phyloP scores from a whole-genome alignment of 2,888 invertebrate genomes.

The Drosophila algonquin region DNA sequence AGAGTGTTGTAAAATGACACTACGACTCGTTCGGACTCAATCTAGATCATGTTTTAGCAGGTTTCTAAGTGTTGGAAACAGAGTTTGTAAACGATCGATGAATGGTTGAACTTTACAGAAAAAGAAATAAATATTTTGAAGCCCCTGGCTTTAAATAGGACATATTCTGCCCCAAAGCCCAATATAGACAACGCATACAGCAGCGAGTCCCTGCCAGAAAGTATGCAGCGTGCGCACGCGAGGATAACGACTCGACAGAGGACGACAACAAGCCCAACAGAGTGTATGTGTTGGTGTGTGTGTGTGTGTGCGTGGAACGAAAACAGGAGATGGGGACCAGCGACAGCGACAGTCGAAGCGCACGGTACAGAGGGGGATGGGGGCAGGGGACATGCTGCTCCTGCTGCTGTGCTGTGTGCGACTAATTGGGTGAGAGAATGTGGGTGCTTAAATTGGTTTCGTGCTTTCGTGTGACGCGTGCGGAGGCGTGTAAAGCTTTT shows the following conservation, averaged over 20 bases:
- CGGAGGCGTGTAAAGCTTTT: conserved; percentile 73
- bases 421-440: conserved; percentile 83
- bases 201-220: conserved; percentile 47
- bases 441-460: conserved; percentile 81
- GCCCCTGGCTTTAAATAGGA: background rate
- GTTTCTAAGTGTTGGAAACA: background rate
- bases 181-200: background rate
- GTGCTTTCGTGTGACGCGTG: conserved; percentile 76
- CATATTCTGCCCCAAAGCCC: background rate
- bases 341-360: conserved; percentile 15
- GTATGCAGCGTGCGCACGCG: conserved; percentile 72
- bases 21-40: no score
- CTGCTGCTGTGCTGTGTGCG: conserved; percentile 67
- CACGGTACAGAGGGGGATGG: background rate
- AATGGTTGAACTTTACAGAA: background rate
- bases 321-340: conserved; percentile 2
- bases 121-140: background rate
- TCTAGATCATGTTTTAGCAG: background rate
- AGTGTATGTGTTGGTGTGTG: conserved; percentile 31
- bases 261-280: conserved; percentile 42
- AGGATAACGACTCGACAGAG: conserved; percentile 75
- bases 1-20: no score
- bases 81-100: background rate
- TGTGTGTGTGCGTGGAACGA: conserved; percentile 18
- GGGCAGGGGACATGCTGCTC: conserved; percentile 24